Percentiles rank a stretch among this genome's conserved stretches.
phyloP scores from a whole-genome alignment of 2,113 vertebrate species.

The Triplophysa rosa region DNA sequence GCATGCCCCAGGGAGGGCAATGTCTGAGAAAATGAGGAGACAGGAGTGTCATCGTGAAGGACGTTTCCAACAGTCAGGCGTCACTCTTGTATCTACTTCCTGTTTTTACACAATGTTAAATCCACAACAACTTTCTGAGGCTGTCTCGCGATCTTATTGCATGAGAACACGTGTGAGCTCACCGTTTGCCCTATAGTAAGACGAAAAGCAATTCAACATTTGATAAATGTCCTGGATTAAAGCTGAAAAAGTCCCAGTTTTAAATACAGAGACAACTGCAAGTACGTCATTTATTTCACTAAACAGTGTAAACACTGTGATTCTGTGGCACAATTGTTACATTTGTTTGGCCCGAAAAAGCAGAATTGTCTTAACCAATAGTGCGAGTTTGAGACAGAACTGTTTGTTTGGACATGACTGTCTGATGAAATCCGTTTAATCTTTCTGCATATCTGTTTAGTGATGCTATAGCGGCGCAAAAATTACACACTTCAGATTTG shows the following conservation, averaged over 20 bases:
- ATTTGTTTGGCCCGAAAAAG: background rate
- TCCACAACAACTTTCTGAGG: slow-evolving; percentile 29
- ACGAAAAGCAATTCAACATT: slow-evolving; percentile 18
- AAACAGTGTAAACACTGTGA: background rate
- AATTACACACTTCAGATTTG: too few species aligned
- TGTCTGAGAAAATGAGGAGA: background rate
- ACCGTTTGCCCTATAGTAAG: slow-evolving; percentile 1
- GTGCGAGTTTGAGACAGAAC: background rate
- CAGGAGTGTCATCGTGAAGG: background rate
- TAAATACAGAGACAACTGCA: background rate
- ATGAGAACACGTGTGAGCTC: background rate
- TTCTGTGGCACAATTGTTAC: background rate
- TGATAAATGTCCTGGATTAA: slow-evolving; percentile 16
- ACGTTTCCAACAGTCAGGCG: slow-evolving; percentile 20
- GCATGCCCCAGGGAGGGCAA: background rate
- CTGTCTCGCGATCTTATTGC: background rate
- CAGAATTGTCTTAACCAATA: background rate
- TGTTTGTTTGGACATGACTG: too few species aligned
- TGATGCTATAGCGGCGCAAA: too few species aligned
- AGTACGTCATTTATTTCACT: background rate
- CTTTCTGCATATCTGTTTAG: too few species aligned
- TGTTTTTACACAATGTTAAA: slow-evolving; percentile 32
- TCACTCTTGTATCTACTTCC: slow-evolving; percentile 31
- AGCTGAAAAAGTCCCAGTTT: background rate
- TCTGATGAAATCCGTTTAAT: too few species aligned